Percentiles rank a stretch among this genome's conserved stretches.
Conservation (phyloP, 2,888 invertebrate genomes). For the Mesorhabditis sp. region DNA sequence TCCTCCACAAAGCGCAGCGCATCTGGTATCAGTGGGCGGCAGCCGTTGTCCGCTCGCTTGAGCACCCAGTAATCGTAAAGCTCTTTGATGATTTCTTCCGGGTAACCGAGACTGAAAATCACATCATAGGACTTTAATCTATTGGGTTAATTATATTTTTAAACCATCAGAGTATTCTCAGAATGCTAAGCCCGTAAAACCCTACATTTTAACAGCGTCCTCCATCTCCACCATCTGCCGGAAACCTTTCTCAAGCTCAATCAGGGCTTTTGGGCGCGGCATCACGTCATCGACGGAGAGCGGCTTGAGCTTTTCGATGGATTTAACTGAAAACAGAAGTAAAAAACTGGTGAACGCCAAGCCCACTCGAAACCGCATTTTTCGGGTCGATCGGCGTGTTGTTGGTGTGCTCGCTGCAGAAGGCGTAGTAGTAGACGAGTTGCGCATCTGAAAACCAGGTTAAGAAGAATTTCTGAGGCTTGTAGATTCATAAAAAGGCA, state of each 20-base stretch:
- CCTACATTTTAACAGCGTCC: constrained; percentile 18
- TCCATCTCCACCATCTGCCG: constrained; percentile 26
- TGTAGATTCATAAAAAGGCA: too few species aligned
- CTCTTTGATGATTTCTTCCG: constrained; percentile 72
- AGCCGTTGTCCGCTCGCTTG: constrained; percentile 67
- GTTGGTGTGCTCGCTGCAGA: too few species aligned
- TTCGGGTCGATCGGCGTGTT: too few species aligned
- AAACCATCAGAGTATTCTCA: not conserved
- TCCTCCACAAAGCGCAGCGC: not conserved
- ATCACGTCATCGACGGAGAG: too few species aligned
- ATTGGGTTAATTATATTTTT: not conserved
- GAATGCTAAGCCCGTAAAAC: not conserved
- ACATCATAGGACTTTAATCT: constrained; percentile 63
- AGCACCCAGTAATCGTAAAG: constrained; percentile 90
- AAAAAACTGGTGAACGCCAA: too few species aligned
- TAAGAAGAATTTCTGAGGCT: too few species aligned
- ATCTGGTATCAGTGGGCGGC: constrained; percentile 20
- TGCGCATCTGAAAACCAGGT: too few species aligned
- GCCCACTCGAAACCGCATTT: too few species aligned
- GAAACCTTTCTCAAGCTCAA: constrained; percentile 22
- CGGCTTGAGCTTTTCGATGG: too few species aligned
- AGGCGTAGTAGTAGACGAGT: too few species aligned
- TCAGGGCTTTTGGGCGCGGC: too few species aligned
- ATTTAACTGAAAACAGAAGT: too few species aligned
- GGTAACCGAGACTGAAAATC: constrained; percentile 74